Conservation (phyloP, 2,888 invertebrate species). For the Ferrisia virgata region DNA sequence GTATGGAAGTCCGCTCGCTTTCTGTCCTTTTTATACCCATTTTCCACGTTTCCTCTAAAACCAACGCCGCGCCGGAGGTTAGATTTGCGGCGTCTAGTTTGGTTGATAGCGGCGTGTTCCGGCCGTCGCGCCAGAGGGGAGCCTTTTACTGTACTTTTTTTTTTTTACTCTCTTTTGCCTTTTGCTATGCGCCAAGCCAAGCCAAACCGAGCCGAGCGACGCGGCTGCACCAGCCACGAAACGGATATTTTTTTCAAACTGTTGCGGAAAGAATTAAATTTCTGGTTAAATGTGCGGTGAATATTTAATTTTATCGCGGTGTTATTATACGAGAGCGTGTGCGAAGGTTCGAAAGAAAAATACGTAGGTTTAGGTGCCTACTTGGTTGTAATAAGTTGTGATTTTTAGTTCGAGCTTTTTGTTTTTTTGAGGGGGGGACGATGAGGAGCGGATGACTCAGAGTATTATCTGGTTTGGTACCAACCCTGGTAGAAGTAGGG, state of each 20-base stretch:
- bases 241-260: constrained; percentile 26
- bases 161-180: neutral
- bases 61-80: neutral
- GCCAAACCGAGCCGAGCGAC: neutral
- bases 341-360: too few species aligned
- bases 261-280: constrained; percentile 30
- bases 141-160: neutral
- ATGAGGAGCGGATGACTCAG: too few species aligned
- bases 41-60: neutral
- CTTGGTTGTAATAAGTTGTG: too few species aligned
- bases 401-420: too few species aligned
- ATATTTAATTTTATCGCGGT: constrained; percentile 16
- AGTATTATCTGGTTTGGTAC: too few species aligned
- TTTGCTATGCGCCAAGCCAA: neutral
- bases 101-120: neutral
- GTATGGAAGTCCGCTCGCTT: neutral
- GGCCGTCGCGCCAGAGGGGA: neutral
- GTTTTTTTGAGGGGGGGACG: too few species aligned
- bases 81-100: neutral
- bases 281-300: constrained; percentile 22
- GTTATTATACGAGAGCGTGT: too few species aligned
- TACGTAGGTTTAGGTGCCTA: too few species aligned
- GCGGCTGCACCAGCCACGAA: neutral
- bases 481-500: too few species aligned
- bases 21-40: neutral